Evolutionary conservation across 2,797 vertebrate species (phyloP).

Genomic region (Anisognathus igniventris): DNA sequence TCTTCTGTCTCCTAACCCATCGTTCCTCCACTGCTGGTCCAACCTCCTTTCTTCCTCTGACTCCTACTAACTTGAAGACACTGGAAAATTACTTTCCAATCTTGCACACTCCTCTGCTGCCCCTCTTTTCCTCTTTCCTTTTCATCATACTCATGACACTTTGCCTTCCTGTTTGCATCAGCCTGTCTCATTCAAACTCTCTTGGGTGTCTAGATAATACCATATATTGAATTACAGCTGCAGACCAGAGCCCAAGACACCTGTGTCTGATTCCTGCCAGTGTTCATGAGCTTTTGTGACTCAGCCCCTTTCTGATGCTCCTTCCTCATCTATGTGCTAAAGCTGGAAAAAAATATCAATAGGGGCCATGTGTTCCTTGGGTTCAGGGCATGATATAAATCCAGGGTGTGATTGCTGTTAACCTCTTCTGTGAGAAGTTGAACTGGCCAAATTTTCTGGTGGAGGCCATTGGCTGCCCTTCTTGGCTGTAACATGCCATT

Average conservation of each 20-base stretch:
- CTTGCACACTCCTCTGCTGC: neutral
- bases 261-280: neutral
- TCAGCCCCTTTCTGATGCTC: neutral
- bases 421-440: neutral
- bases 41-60: neutral
- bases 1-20: neutral
- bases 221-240: neutral
- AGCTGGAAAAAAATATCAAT: neutral
- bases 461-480: neutral
- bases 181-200: neutral
- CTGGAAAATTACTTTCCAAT: neutral
- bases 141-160: accelerated
- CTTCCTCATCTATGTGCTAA: neutral
- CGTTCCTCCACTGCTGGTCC: neutral
- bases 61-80: neutral
- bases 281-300: neutral
- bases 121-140: neutral
- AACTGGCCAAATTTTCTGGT: neutral
- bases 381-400: neutral
- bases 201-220: neutral
- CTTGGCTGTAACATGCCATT: neutral
- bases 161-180: neutral
- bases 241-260: neutral
- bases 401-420: neutral
- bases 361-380: neutral